Conservation (phyloP, 64 coral and sea anemone genomes). For the Stichodactyla mertensii region DNA sequence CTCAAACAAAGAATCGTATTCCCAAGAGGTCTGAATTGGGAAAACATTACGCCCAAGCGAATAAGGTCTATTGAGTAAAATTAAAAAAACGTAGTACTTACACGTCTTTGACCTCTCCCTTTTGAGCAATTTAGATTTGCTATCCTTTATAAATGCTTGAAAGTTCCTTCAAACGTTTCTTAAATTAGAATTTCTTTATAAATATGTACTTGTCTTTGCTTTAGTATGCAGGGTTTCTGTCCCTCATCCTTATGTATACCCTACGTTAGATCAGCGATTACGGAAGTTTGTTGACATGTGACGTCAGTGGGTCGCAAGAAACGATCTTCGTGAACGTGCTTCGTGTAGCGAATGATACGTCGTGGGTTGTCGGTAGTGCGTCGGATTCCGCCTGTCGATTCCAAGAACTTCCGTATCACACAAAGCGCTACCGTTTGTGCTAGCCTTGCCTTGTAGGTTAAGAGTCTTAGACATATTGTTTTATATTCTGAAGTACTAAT, state of each 20-base stretch:
- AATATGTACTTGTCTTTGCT: background rate
- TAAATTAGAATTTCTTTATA: background rate
- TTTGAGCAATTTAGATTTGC: background rate
- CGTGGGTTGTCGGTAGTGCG: too few relatives aligned
- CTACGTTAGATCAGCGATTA: background rate
- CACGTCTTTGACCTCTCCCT: background rate
- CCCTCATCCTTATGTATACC: background rate
- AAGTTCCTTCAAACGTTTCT: background rate
- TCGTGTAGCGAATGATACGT: background rate
- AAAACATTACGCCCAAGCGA: too few relatives aligned
- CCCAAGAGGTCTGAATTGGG: too few relatives aligned
- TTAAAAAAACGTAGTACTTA: background rate
- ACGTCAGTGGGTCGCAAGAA: background rate
- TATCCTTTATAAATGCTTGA: background rate
- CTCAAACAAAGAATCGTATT: too few relatives aligned
- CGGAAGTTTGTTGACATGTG: background rate
- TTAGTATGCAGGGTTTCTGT: background rate
- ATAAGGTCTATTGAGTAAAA: too few relatives aligned
- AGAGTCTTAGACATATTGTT: too few relatives aligned
- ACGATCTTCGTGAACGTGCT: background rate
- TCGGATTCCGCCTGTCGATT: background rate
- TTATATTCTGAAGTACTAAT: too few relatives aligned
- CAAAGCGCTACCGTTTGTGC: background rate
- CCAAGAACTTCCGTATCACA: background rate
- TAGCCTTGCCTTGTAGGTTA: background rate